phyloP scores from a whole-genome alignment of 2,888 invertebrate genomes.

The Erpobdella octoculata region DNA sequence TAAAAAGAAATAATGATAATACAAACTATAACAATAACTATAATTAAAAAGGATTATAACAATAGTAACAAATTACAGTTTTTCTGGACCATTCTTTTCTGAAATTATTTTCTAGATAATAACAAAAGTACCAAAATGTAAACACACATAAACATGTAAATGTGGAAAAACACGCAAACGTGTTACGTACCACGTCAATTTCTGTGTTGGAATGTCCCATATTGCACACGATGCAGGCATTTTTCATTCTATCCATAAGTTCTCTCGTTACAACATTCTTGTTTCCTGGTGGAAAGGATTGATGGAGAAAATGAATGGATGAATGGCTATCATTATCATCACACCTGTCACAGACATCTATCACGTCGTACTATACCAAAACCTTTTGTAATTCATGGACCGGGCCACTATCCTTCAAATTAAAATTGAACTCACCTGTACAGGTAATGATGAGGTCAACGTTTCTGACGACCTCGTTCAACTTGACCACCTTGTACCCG shows the following conservation, averaged over 20 bases:
- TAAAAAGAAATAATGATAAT: too few species aligned
- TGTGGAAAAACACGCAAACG: too few species aligned
- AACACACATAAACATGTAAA: too few species aligned
- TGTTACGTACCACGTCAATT: conserved; percentile 50
- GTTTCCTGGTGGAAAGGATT: conserved; percentile 57
- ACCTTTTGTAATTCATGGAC: neutral
- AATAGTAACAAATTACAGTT: too few species aligned
- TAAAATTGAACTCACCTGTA: conserved; percentile 62
- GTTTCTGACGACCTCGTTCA: conserved; percentile 84
- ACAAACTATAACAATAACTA: too few species aligned
- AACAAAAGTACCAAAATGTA: too few species aligned
- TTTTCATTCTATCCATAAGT: conserved; percentile 83
- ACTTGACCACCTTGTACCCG: conserved; percentile 69
- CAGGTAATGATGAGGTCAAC: conserved; percentile 95
- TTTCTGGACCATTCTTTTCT: too few species aligned
- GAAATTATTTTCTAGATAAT: too few species aligned
- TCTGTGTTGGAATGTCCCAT: conserved; percentile 99
- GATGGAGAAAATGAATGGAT: neutral
- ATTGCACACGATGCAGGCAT: conserved; percentile 95
- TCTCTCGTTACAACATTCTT: conserved; percentile 76
- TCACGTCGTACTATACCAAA: neutral
- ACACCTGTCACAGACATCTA: neutral
- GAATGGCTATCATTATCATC: neutral
- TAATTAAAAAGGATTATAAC: too few species aligned
- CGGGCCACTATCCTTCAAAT: neutral